phyloP scores from a whole-genome alignment of 2,113 vertebrate species.

The Strix uralensis region DNA sequence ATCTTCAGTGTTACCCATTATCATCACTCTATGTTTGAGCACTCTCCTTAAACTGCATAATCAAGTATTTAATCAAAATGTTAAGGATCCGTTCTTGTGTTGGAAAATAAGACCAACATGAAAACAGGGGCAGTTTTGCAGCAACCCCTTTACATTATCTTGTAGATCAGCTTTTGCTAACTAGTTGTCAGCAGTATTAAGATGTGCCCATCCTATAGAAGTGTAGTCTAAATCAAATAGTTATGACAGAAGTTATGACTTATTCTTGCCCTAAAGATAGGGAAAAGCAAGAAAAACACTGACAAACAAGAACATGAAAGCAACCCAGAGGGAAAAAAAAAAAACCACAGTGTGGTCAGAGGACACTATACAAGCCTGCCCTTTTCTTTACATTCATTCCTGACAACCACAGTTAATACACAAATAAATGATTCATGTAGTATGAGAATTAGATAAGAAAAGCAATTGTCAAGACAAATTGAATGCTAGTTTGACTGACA shows the following conservation, averaged over 20 bases:
- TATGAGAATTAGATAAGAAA: not conserved
- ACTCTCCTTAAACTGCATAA: not conserved
- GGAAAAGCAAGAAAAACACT: not conserved
- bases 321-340: not conserved
- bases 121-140: not conserved
- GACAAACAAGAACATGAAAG: not conserved
- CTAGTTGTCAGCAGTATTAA: not conserved
- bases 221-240: not conserved
- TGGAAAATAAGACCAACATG: not conserved
- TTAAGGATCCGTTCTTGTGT: not conserved
- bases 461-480: not conserved
- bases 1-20: not conserved
- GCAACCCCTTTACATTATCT: not conserved
- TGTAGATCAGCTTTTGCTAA: not conserved
- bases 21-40: not conserved
- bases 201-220: not conserved
- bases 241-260: not conserved
- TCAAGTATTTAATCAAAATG: not conserved
- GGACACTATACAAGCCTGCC: not conserved
- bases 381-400: not conserved
- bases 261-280: not conserved
- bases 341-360: not conserved
- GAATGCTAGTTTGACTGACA: not conserved
- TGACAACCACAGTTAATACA: not conserved
- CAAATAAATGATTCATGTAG: not conserved